Base-by-base conservation (phyloP, 2,113 vertebrate genomes). In the Pteruthius melanotis region DNA sequence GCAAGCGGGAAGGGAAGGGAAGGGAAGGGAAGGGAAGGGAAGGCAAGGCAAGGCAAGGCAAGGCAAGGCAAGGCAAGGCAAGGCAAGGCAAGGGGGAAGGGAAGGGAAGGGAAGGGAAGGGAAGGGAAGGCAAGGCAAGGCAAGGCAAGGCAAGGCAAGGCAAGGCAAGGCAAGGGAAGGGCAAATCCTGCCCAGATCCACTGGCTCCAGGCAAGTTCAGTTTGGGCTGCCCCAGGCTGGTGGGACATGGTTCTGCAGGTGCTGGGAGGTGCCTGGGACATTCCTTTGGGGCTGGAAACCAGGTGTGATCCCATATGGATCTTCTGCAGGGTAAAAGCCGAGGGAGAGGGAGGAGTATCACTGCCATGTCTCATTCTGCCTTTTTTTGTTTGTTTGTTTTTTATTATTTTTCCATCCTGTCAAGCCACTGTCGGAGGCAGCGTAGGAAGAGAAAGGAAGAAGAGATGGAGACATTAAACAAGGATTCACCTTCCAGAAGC, bases 391-490 rank as follows among this genome's bases (percentile, higher is more conserved):
- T 17, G 4, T 27, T 52, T 35, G 3, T 26, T 78, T n/a, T 30
- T 40, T 30, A 63, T 59, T 18, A 20, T 39, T 42, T 10, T 13
- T 1, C 2, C 15, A 1, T 15, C 12, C 4, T 1, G 2, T 49
- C 53, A 64, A 96, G 96, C 65, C 95, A 70, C 89, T 96, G 95
- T 71, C 89, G 92, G 81, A 94, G 42, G 72, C 95, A 95, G 72
- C 93, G 87, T 6, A 91, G 84, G 56, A 96, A 95, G 95, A 96
- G 95, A 42, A 96, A 96, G 47, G 90, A 87, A 4, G 84, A 95
- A 54, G 96, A 96, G 69, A 91, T 96, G 96, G 96, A 96, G 63
- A 95, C 96, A 0, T 35, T 96, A n/a, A 96, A 95, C 81, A 93
- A 91, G 92, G 45, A 81, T 13, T 28, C 15, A 19, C 27, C 93